phyloP scores from a whole-genome alignment of 1,140 invertebrate genomes.

The Zaprionus kolodkinae region DNA sequence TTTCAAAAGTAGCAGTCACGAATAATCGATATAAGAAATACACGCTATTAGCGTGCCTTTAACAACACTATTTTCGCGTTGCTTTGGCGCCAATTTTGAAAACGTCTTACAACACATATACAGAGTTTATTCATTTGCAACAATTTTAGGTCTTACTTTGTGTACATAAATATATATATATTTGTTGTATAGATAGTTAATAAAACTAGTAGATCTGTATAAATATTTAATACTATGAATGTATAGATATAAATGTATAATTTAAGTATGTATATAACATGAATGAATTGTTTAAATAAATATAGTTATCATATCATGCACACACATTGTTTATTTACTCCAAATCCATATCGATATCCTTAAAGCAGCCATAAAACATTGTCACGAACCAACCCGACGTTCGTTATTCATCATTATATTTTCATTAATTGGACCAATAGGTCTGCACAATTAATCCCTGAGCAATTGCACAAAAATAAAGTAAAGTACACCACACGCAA shows the following conservation, averaged over 20 bases:
- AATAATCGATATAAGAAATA: constrained; percentile 1
- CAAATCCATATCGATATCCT: constrained; percentile 26
- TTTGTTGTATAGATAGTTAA: background rate
- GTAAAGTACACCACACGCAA: constrained; percentile 27
- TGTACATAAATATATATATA: constrained; percentile 33
- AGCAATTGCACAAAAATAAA: constrained; percentile 40
- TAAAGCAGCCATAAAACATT: constrained; percentile 22
- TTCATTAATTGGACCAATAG: constrained; percentile 16
- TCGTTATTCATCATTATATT: constrained; percentile 11
- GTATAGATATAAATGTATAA: constrained; percentile 19
- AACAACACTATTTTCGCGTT: background rate
- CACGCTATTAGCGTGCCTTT: background rate
- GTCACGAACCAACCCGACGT: constrained; percentile 40
- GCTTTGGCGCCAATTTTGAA: background rate
- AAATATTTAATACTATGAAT: constrained; percentile 20
- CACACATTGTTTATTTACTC: constrained; percentile 41
- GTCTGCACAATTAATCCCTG: constrained; percentile 42
- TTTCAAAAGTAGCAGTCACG: background rate
- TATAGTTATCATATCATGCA: constrained; percentile 27
- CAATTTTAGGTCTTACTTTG: constrained; percentile 15
- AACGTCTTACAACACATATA: background rate
- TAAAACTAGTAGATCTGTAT: constrained; percentile 11
- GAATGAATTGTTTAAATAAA: constrained; percentile 20
- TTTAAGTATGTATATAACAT: constrained; percentile 15
- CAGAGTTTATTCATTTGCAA: constrained; percentile 5